Evolutionary conservation across 2,113 vertebrate genomes (phyloP).

Genomic region (Fregata magnificens): DNA sequence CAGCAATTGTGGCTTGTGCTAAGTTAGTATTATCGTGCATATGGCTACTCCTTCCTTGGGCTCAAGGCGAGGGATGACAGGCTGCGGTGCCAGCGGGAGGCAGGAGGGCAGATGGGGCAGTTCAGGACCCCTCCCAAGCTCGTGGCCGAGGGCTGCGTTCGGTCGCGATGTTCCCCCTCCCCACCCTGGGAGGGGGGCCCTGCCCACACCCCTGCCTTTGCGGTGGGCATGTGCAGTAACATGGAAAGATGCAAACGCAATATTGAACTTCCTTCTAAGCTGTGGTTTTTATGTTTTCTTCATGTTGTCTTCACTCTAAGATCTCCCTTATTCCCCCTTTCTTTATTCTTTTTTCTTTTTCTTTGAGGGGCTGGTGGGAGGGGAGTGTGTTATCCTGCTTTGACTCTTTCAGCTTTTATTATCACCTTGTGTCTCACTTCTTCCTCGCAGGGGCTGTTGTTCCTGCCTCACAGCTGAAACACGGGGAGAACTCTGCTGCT

Average conservation of each 20-base stretch:
- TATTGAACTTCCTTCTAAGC: not conserved
- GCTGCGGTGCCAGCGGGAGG: not conserved
- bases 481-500: not conserved
- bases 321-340: not conserved
- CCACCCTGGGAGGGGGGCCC: too few relatives aligned
- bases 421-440: not conserved
- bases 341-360: too few relatives aligned
- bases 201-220: not conserved
- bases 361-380: not conserved
- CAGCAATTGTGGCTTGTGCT: conserved; percentile 72
- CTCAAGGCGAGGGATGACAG: conserved; percentile 32
- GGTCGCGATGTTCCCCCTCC: not conserved
- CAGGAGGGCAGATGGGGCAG: not conserved
- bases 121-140: not conserved
- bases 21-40: conserved; percentile 61
- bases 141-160: fast-evolving
- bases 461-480: not conserved
- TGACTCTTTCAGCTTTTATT: not conserved
- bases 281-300: not conserved
- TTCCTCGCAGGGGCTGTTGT: not conserved
- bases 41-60: conserved; percentile 17
- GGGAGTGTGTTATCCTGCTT: not conserved
- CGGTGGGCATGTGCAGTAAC: not conserved
- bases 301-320: not conserved
- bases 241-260: not conserved